These are phyloP conservation scores for Heliocidaris erythrogramma DNA, from an alignment of 35 echinoderm and acorn worm species.

Conservation along the genomic window DNA sequence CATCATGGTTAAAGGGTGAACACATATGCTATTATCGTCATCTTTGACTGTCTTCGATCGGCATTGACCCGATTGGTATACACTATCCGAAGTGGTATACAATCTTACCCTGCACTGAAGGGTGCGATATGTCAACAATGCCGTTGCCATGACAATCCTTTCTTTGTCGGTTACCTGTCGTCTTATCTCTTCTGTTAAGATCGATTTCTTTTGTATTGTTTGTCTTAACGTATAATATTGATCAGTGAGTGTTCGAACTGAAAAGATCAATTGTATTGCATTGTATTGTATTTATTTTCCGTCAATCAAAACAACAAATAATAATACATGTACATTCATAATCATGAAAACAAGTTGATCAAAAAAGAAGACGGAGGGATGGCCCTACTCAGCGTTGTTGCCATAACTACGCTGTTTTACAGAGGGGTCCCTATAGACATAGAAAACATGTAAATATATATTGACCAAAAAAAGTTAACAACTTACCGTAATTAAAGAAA, in stretches of 20 bases:
- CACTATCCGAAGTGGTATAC: background rate
- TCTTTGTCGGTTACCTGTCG: background rate
- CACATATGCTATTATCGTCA: background rate
- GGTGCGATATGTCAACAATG: slow-evolving; percentile 31
- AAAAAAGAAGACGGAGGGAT: no score
- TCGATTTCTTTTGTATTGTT: background rate
- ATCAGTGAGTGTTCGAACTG: background rate
- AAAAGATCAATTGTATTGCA: no score
- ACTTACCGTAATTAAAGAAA: no score
- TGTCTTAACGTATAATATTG: background rate
- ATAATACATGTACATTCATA: no score
- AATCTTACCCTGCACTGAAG: background rate
- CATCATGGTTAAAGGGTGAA: background rate
- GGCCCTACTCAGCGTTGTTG: no score
- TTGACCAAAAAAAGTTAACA: no score
- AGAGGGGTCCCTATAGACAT: no score
- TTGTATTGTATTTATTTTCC: no score
- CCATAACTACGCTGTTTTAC: no score
- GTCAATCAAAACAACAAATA: no score
- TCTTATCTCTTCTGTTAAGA: background rate
- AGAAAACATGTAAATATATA: no score
- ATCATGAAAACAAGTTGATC: no score
- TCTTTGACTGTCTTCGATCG: slow-evolving; percentile 10
- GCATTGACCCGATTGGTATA: slow-evolving; percentile 1
- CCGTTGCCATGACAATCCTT: slow-evolving; percentile 10